Evolutionary conservation across 2,113 vertebrate genomes (phyloP).

Genomic region (Apaloderma vittatum): DNA sequence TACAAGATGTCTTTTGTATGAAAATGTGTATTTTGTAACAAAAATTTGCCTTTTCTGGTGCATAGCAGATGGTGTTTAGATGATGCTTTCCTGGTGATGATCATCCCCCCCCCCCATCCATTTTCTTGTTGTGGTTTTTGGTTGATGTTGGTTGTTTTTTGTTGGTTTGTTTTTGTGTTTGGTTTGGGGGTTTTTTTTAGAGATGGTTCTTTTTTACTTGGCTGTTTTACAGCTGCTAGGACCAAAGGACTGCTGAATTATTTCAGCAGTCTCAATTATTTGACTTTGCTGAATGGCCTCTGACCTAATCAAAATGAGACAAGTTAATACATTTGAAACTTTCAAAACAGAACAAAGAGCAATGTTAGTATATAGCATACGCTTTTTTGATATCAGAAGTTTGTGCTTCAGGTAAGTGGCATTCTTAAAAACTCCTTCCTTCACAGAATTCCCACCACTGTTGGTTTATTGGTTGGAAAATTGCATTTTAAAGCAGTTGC

Average conservation of each 20-base stretch:
- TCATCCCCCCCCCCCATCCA: fast-evolving
- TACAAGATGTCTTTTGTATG: slow-evolving; percentile 81
- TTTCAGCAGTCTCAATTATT: slow-evolving; percentile 63
- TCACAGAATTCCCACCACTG: slow-evolving; percentile 17
- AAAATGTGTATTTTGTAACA: slow-evolving; percentile 80
- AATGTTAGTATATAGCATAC: slow-evolving; percentile 69
- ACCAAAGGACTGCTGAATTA: slow-evolving; percentile 81
- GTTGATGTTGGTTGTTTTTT: no score
- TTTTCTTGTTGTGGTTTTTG: no score
- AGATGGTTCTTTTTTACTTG: slow-evolving; percentile 62
- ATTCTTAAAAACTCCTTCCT: slow-evolving; percentile 71
- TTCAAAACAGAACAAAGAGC: slow-evolving; percentile 69
- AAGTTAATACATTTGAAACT: slow-evolving; percentile 55
- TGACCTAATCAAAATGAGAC: slow-evolving; percentile 63
- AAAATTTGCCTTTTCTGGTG: slow-evolving; percentile 75
- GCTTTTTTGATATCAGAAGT: slow-evolving; percentile 58
- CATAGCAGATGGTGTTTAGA: slow-evolving; percentile 58
- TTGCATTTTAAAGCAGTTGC: slow-evolving; percentile 65
- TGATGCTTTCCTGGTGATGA: slow-evolving; percentile 60
- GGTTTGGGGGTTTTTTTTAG: not conserved
- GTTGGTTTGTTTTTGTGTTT: not conserved
- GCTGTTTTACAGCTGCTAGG: slow-evolving; percentile 77
- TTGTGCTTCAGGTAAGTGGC: slow-evolving; percentile 72
- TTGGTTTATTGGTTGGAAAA: slow-evolving; percentile 63
- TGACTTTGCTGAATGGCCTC: slow-evolving; percentile 70